Evolutionary conservation across 2,797 vertebrate genomes (phyloP).

Genomic region (Monodelphis domestica): DNA sequence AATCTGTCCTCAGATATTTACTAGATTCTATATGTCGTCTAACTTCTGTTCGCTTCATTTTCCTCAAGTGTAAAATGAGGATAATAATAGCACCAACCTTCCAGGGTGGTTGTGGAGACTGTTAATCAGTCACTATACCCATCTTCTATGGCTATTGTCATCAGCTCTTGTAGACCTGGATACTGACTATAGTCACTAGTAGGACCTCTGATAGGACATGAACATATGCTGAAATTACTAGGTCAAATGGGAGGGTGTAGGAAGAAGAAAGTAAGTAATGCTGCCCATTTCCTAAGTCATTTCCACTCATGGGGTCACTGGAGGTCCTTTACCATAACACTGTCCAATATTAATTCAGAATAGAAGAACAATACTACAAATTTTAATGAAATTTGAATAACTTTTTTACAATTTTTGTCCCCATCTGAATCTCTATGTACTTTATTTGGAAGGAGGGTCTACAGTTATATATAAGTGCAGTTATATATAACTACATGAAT

Average conservation of each 20-base stretch:
- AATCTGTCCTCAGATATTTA: neutral
- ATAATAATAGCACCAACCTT: neutral
- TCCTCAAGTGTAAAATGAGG: neutral
- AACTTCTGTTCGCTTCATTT: neutral
- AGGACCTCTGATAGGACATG: neutral
- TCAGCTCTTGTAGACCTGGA: neutral
- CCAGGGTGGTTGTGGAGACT: neutral
- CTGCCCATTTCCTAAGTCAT: neutral
- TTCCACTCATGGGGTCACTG: neutral
- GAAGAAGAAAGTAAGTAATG: neutral
- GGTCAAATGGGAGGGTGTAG: neutral
- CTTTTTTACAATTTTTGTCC: neutral
- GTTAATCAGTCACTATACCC: neutral
- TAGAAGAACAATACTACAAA: neutral
- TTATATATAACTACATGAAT: too few relatives aligned
- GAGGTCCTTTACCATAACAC: neutral
- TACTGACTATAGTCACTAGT: neutral
- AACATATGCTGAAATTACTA: neutral
- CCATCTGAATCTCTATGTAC: neutral
- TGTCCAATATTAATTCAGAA: too few relatives aligned
- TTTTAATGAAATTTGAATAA: neutral
- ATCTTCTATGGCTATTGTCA: neutral
- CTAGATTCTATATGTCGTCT: neutral
- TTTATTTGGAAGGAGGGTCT: neutral
- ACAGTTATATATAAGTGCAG: too few relatives aligned